Evolutionary conservation across 2,888 invertebrate species (phyloP), one percentile per base, ranked within the genome.

Genomic region (Eledona agricola): DNA sequence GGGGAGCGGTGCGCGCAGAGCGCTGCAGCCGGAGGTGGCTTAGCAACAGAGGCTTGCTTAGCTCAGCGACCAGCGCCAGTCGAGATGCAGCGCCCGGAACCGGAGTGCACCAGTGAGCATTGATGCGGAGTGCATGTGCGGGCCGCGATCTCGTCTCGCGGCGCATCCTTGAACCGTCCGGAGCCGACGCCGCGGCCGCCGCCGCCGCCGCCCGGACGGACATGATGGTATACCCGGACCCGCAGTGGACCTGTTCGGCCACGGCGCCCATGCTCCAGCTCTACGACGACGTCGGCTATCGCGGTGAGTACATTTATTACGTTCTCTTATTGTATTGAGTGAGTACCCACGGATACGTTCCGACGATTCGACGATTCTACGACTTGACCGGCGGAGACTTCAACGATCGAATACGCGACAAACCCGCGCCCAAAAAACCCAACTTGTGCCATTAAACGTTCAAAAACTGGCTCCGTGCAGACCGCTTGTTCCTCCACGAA

Each of bases 151-250:
- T 71, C 58, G 69, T 70, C 60, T 66, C 72, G 72, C 71, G 71
- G 69, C 69, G 68, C 68, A 70, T 71, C 62, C 68, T 70, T 63
- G 72, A 72, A 61, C 69, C 70, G 59, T 51, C 66, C 53, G 64
- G 64, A 22, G 61, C 62, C 64, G 67, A 66, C 58, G 69, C 64
- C 57, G 67, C 65, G 59, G 63, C 67, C 56, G 67, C 64, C 59
- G 63, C 68, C 57, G 64, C 61, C 59, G 63, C 65, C 60, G 61
- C 65, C 60, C 34, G 53, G 29, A 51, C 54, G 51, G 68, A 70
- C 64, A 76, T 76, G 76, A 82, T 82, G 82, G 83, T 84, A 73
- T 84, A 83, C 77, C 83, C 83, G 66, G 83, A 83, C 77, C 79
- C 82, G 67, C 81, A 83, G 78, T 79, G 81, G 81, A 78, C 70